Evolutionary conservation across 2,888 invertebrate species (phyloP).

Genomic region (Folsomia manolachei): DNA sequence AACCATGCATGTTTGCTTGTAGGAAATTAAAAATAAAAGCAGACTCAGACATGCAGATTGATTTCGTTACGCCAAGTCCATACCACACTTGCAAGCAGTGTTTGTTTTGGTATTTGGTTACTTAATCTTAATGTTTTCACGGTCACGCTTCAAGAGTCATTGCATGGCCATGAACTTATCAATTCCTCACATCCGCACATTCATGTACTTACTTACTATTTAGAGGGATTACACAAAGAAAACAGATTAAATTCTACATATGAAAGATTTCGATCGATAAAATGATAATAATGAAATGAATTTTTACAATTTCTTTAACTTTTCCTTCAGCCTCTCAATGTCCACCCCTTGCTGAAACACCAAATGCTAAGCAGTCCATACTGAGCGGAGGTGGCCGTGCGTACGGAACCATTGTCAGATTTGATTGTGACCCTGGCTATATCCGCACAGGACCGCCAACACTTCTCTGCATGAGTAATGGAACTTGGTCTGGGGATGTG

Average conservation of each 20-base stretch:
- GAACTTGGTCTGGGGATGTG: conserved; percentile 89
- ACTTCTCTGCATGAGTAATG: conserved; percentile 89
- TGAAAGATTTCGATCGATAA: background rate
- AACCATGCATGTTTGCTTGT: background rate
- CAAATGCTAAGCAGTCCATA: conserved; percentile 80
- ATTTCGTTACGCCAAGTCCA: background rate
- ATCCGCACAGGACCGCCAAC: conserved; percentile 84
- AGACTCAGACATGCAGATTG: background rate
- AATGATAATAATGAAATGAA: background rate
- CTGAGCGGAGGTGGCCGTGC: conserved; percentile 87
- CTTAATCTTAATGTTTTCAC: background rate
- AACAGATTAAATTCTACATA: background rate
- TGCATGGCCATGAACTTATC: conserved; percentile 38
- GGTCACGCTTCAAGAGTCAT: conserved; percentile 34
- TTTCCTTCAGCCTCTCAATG: conserved; percentile 76
- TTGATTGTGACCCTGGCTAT: conserved; percentile 88
- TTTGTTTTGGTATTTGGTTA: background rate
- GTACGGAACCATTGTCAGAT: conserved; percentile 88
- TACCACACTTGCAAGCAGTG: background rate
- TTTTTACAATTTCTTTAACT: conserved; percentile 12
- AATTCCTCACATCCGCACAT: background rate
- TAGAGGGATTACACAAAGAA: background rate
- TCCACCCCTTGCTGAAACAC: conserved; percentile 77
- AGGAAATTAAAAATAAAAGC: background rate
- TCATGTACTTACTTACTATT: background rate